Evolutionary conservation across 2,113 vertebrate genomes (phyloP), one percentile per base, ranked within the genome.

Genomic region (Bombycilla garrulus): DNA sequence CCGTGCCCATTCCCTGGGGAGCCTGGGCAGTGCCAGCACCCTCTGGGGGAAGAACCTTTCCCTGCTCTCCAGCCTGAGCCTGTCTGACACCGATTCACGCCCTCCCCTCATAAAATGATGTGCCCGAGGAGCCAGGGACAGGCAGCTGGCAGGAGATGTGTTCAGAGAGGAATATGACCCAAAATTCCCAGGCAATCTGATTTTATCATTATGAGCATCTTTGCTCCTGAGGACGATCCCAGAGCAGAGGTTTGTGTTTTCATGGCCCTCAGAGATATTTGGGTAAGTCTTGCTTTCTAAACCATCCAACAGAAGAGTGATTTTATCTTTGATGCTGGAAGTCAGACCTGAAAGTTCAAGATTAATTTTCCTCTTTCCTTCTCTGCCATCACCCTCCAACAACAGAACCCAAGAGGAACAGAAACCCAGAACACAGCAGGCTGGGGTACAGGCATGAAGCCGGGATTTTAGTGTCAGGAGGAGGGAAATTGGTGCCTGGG

Each of bases 11-110:
- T 64, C 67, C 86, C 67, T 81, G 86, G 77, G 86, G 4, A 88
- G 86, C 67, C 67, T 88, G 86, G 35, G 14, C 86, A 88, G 77
- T 81, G 77, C 77, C 61, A 60, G 53, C 69, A 29, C 26, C 66
- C 86, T 74, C 53, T 45, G 61, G 78, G 78, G 78, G 53, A 60
- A 74, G 61, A 53, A 1, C 78, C 61, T 81, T 74, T 3, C 9
- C 51, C 61, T 74, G 53, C 4, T 3, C 47, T 89, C 3, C 78
- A 67, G 25, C 61, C 78, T 60, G 24, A 81, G 2, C 53, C 57
- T 20, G 4, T 6, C 24, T 72, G n/a, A 0, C 61, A 5, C 61
- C 35, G 28, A 1, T 51, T 2, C 9, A 20, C 1, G 1, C 33
- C 20, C 0, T 12, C 12, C 60, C 24, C 45, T 60, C 38, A 8